Evolutionary conservation across 2,888 invertebrate species (phyloP), one percentile per base, ranked within the genome.

Genomic region (Nudaria mundana): DNA sequence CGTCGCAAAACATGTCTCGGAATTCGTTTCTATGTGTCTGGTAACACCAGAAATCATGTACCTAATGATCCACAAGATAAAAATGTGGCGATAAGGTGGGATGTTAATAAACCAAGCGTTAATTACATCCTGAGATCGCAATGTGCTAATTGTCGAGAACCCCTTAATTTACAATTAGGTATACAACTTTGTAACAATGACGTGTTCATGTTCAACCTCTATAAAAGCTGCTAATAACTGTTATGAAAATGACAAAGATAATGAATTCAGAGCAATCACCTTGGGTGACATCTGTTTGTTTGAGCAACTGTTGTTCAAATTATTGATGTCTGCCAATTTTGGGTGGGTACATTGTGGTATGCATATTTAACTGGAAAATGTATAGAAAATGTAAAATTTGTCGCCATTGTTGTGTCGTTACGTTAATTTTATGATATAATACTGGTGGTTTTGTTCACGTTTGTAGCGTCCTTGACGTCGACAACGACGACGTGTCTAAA

Each of bases 1-100:
- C 85, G 85, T 85, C 86, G 86, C 85, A 74, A 77, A 84, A 84
- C 84, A 85, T 86, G 87, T 87, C 87, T 87, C 87, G 87, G 85
- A 85, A 86, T 86, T 82, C 82, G 81, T 81, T 86, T 82, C 82
- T 82, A 77, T 77, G 78, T 82, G 84, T 87, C 86, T 85, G 81
- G 80, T 76, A 82, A 79, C 77, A 84, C 83, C 72, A 81, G 73
- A 76, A 83, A 83, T 84, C 83, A 85, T 82, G 86, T 86, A 86
- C 86, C 84, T 86, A 84, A 87, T 83, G 80, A 77, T 76, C 67
- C 58, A 59, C 45, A 59, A 63, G 63, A 60, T 68, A 65, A 68
- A 71, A 72, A 51, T 49, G 60, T 65, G 51, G 50, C 55, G 45
- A 65, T 62, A 58, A 59, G 58, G 48, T 53, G 51, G 38, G 32